These are phyloP conservation scores for Betta splendens DNA, from an alignment of 2,797 vertebrate species.

Conservation along the genomic window DNA sequence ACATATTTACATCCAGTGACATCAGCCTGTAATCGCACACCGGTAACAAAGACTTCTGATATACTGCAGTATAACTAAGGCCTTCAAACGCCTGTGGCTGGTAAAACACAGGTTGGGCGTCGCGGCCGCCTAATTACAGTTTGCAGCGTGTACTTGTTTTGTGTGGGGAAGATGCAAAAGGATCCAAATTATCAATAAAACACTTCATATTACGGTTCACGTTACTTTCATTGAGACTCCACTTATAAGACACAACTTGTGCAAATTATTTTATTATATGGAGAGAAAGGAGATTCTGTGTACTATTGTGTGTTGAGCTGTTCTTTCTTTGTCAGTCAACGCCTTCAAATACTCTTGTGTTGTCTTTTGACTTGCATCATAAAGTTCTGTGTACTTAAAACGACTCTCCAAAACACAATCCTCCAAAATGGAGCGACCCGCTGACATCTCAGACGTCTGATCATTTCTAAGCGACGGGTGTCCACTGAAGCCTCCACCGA, in stretches of 20 bases:
- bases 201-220: slow-evolving; percentile 40
- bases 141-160: slow-evolving; percentile 43
- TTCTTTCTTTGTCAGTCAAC: slow-evolving; percentile 54
- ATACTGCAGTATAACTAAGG: slow-evolving; percentile 45
- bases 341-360: too few species aligned
- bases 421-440: background rate
- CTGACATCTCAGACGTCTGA: slow-evolving; percentile 8
- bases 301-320: slow-evolving; percentile 61
- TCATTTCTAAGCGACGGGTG: background rate
- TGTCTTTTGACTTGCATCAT: slow-evolving; percentile 38
- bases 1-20: background rate
- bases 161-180: slow-evolving; percentile 37
- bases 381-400: slow-evolving; percentile 20
- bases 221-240: too few species aligned
- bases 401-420: slow-evolving; percentile 14
- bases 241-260: slow-evolving; percentile 65
- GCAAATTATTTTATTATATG: too few species aligned
- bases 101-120: slow-evolving; percentile 62
- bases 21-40: too few species aligned
- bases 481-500: background rate
- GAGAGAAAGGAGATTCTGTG: too few species aligned
- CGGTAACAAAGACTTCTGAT: slow-evolving; percentile 37
- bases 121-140: slow-evolving; percentile 56
- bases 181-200: slow-evolving; percentile 36
- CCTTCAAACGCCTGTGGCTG: slow-evolving; percentile 50